Evolutionary conservation across 2,113 vertebrate genomes (phyloP).

Genomic region (Eudyptes chrysolophus): DNA sequence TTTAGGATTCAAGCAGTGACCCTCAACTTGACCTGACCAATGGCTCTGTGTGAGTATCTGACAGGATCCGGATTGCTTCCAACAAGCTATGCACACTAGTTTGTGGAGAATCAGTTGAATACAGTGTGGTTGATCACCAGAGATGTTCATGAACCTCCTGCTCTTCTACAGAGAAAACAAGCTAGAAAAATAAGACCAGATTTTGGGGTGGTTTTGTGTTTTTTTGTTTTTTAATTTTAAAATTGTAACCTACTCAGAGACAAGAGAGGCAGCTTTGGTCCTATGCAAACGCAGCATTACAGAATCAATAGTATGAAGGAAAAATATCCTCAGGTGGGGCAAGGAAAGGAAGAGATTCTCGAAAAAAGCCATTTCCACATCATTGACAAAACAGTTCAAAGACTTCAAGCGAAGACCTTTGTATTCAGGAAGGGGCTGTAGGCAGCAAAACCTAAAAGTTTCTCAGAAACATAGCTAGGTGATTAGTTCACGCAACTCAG

Average conservation of each 20-base stretch:
- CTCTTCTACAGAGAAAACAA: conserved; percentile 5
- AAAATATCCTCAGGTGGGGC: background rate
- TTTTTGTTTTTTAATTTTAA: background rate
- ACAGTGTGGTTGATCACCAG: background rate
- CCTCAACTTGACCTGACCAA: background rate
- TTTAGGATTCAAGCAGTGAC: background rate
- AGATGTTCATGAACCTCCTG: background rate
- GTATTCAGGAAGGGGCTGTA: background rate
- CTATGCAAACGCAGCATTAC: background rate
- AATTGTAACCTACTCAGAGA: background rate
- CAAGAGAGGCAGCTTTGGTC: background rate
- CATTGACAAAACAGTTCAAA: background rate
- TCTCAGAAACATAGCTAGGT: background rate
- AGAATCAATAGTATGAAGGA: background rate
- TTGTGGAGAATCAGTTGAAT: background rate
- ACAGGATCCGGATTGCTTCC: background rate
- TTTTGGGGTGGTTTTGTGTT: background rate
- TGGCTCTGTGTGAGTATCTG: background rate
- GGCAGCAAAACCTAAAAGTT: background rate
- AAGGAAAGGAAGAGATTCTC: background rate
- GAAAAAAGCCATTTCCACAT: background rate
- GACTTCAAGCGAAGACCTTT: background rate
- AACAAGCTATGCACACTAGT: background rate
- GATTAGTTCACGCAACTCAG: conserved; percentile 17
- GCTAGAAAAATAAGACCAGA: background rate